Evolutionary conservation across 2,797 vertebrate species (phyloP), one percentile per base, ranked within the genome.

Genomic region (Coccyzus lansbergi): DNA sequence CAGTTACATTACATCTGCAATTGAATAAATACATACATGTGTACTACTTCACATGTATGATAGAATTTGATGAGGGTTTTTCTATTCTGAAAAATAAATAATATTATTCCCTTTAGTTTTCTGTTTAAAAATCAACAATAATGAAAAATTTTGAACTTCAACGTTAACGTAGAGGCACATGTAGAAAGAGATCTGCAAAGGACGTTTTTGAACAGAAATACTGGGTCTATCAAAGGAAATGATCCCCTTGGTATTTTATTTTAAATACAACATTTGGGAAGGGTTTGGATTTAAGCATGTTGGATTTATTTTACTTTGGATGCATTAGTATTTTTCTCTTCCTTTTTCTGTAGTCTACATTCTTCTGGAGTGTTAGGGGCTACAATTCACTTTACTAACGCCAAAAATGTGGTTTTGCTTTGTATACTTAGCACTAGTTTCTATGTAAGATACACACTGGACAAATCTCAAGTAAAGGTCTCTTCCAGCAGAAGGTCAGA

Each of bases 351-450:
- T 68, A 86, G 90, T 69, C 70, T 94, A 79, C 83, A 71, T 85
- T 93, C 92, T 94, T 96, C 88, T 72, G 71, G 93, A 86, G 42
- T 42, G 68, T 68, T 53, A 94, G 83, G 78, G 83, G 40, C 94
- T 86, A 79, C 78, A 71, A 77, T 90, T 86, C 95, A 67, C 94
- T 92, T 92, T 71, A 68, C 74, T 76, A 64, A 67, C 88, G 86
- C 83, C 83, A 93, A 78, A 92, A 75, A 89, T 81, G 36, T 88
- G 94, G 78, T 82, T 94, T 94, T 74, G 60, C 91, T 94, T 93
- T 95, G 93, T 94, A 77, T 94, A 91, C 81, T 92, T 89, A 95
- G 85, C 86, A 55, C 72, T 97, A 83, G 84, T 95, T 95, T 94
- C 88, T 86, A 93, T 94, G 88, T 85, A 93, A 67, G 86, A 95